Evolutionary conservation across 2,113 vertebrate species (phyloP), one percentile per base, ranked within the genome.

Genomic region (Aegotheles bennettii): DNA sequence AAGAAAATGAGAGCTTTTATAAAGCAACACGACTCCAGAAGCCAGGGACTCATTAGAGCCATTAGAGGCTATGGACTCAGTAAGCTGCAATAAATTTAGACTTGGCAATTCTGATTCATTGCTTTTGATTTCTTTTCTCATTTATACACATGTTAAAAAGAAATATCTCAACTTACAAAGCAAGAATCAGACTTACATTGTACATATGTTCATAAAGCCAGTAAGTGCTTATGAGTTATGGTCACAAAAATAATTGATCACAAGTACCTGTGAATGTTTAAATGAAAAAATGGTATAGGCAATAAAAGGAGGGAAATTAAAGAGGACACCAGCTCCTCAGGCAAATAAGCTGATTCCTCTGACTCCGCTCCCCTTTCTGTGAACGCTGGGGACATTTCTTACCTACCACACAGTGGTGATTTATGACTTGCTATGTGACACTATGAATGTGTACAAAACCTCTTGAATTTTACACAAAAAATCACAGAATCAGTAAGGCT

Each of bases 1-100:
- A 80, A 90, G 21, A 87, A 94, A 78, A 90, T 31, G 2, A 69
- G 75, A 64, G 25, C 33, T 74, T 85, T 88, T 88, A 21, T 53
- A 31, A 61, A 77, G 61, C 16, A 60, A 53, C 4, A 12, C 12
- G 12, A 69, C 73, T 76, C 57, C 57, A 69, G 82, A 90, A 88
- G n/a, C 21, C 42, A 60, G 29, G 12, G 59, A 43, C n/a, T n/a
- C n/a, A n/a, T n/a, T n/a, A n/a, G n/a, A n/a, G n/a, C n/a, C 31
- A 47, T 53, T 48, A 92, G 28, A 83, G 31, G 40, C 13, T 68
- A 76, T 0, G 1, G 29, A 48, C 73, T 76, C 54, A 79, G 16
- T 48, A 68, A 73, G 7, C 1, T 65, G 53, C 67, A 85, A 68
- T 53, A 69, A 89, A 87, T 75, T 64, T 71, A 82, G 53, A 65